Base-by-base conservation (phyloP, 2,113 vertebrate species). In the Microcebus griseorufus region DNA sequence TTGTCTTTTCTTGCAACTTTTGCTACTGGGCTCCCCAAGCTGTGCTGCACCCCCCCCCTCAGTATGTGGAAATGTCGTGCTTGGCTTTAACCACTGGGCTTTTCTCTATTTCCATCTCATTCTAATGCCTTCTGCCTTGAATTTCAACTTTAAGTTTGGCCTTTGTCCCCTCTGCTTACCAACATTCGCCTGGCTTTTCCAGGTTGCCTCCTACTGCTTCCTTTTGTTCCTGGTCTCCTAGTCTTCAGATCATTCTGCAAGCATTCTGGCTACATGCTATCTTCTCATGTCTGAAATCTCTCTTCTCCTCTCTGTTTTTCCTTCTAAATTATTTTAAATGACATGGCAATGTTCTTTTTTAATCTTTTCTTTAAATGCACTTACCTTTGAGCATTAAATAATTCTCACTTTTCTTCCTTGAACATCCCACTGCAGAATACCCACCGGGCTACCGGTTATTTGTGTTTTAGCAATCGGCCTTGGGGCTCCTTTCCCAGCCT, bases 331-430 rank as follows among this genome's bases (percentile, higher is more conserved):
- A n/a, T 73, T 67, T 92, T 32, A 82, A 92, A 82, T 70, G 85
- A 73, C 45, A 42, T 13, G 1, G 29, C 10, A 62, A 80, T 87
- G 14, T 73, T 92, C 93, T 88, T 42, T 53, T 91, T 87, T 93
- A 90, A 87, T 55, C 45, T 86, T 92, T 88, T 67, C 67, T 78
- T 86, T 58, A 86, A 83, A 91, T 95, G 62, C 51, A 62, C 48
- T 96, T 87, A 93, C 23, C 87, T 78, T 22, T n/a, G 58, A 80
- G 73, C 82, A 42, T 88, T 69, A 45, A 85, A n/a, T n/a, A n/a
- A 80, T 55, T 58, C 58, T 78, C 83, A 53, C 48, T 81, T 82
- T 51, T 85, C 93, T 73, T 55, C 82, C 60, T 42, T 48, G 39
- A 81, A 18, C 75, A 72, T 45, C 42, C 94, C 69, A 37, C 11